Evolutionary conservation across 2,113 vertebrate species (phyloP), one percentile per base, ranked within the genome.

Genomic region (Aythya baeri): DNA sequence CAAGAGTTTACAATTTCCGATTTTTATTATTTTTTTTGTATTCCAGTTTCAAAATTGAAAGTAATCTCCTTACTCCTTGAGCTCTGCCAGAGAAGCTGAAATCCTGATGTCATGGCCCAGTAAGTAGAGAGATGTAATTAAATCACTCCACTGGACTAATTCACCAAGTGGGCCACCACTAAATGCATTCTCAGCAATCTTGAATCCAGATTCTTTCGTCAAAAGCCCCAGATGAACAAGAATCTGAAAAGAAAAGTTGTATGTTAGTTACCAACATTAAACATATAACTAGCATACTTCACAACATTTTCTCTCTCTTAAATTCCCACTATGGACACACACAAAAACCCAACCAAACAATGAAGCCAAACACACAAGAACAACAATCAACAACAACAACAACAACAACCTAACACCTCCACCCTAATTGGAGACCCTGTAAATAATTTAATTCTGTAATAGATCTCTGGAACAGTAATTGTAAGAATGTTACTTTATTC

Each of bases 171-270:
- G 99, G 75, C 99, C 99, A 34, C 99, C 99, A 1, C 99, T 99
- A 98, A 99, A 99, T 0, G 99, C 99, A 70, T 99, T 99, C 97
- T 99, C 99, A 61, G 99, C 99, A n/a, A 99, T 99, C 98, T 99
- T 99, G 98, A 99, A 99, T 95, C 99, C 99, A 4, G 99, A 99
- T 98, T 99, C 99, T 97, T 99, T 99, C 83, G 99, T 99, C 96
- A 99, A 98, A 86, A 99, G 98, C 59, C 99, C 99, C 96, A 99
- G 92, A 96, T 99, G 99, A 85, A 99, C 99, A 76, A 99, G 98
- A 93, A 99, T 97, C 99, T 99, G 94, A 41, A 96, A 97, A 94
- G 88, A 12, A 94, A 91, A 93, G 62, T 71, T 57, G 66, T 23
- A 73, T 11, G 44, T 76, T 76, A 80, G 20, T 70, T 92, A 91